Base-by-base conservation (phyloP, 2,888 invertebrate species). In the Griposia aprilina region DNA sequence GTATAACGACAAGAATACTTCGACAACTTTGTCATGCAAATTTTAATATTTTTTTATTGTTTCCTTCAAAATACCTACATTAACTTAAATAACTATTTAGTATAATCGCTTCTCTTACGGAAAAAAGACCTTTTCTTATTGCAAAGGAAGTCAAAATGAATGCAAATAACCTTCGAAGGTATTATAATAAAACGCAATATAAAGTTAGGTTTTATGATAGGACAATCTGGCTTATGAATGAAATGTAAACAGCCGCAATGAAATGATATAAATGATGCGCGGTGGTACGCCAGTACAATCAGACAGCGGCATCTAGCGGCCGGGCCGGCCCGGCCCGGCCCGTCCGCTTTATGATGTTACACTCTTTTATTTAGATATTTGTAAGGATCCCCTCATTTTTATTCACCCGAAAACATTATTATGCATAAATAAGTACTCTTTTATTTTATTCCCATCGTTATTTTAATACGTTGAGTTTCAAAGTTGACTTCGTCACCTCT, bases 301-400 rank as follows among this genome's bases (percentile, higher is more conserved):
- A 92, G 90, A 83, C 85, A 92, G 95, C 95, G 95, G 95, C 96
- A 96, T 96, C 96, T 95, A 91, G 90, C 91, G 92, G 87, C 74
- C 78, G 63, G 74, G 60, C 66, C 65, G 62, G 69, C 65, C 73
- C 55, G 78, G 87, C 85, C 90, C 84, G 87, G 85, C 87, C 91
- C 90, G 89, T 88, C 90, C 93, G 92, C 94, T 95, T 95, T 94
- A 95, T 95, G 94, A 95, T 92, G 90, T 90, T 92, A 91, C 89
- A 94, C 94, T 96, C 94, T 94, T 96, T 96, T 96, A 96, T 96
- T 96, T 94, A 95, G 94, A 95, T 95, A 96, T 96, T 94, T 95
- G 93, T 94, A 94, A 92, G 92, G 93, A 93, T 93, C 93, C 94
- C 92, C 93, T 95, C 95, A 95, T 96, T 96, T 96, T 96, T 95